Evolutionary conservation across 2,797 vertebrate genomes (phyloP), one percentile per base, ranked within the genome.

Genomic region (Periparus ater): DNA sequence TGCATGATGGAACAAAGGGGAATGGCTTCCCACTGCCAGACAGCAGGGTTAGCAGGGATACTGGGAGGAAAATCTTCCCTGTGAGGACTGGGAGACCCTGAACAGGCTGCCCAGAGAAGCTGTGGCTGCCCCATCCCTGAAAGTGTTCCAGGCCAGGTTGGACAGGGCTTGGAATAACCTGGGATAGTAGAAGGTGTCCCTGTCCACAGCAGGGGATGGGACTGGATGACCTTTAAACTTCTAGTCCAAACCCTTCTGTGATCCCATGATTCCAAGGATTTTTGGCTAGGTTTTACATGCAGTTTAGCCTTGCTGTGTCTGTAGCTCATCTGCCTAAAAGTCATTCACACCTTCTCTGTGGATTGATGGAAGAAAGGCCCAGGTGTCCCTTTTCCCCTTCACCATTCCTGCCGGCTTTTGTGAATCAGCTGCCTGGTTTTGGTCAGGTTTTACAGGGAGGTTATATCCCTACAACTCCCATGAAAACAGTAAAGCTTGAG

Each of bases 231-330:
- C 26, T 73, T 66, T 48, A 54, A 78, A 18, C 11, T 78, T 29
- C 13, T 26, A 72, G 9, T 5, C 13, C 18, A 36, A 60, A 42
- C 40, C 30, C 32, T 40, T 42, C 30, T 13, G 16, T 45, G 7
- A 48, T 47, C 17, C 54, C 9, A 2, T 5, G 5, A 25, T 29
- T 29, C 40, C 23, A 21, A 25, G 53, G 34, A 57, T 11, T 88
- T 63, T 40, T 54, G 45, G 17, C 32, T 13, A 8, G 30, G 32
- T 32, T 58, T 58, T 26, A 9, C 18, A 3, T 21, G 20, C 12
- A 3, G 6, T 82, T 86, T n/a, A 47, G 16, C 47, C 6, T 14
- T 2, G 0, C 3, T 70, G 0, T 66, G 10, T 20, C 50, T 74
- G 50, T 7, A 63, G 21, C 15, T 72, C 19, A 1, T 17, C 63